Evolutionary conservation across 1,140 invertebrate genomes (phyloP).

Genomic region (Dryas iulia): DNA sequence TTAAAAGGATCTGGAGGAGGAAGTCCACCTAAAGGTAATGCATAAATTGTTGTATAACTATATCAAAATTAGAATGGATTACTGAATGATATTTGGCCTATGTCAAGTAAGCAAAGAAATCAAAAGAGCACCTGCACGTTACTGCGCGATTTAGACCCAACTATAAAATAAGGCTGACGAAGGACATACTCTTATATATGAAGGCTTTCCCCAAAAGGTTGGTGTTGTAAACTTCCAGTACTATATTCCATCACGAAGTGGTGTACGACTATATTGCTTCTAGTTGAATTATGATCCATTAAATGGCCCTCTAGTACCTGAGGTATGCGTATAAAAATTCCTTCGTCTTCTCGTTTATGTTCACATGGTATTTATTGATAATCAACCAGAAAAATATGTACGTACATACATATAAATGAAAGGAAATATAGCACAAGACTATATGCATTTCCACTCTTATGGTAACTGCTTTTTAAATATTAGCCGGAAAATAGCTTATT

Average conservation of each 20-base stretch:
- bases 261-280: constrained; percentile 50
- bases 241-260: constrained; percentile 53
- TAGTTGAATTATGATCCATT: constrained; percentile 54
- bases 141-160: constrained; percentile 31
- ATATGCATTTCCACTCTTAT: background rate
- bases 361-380: background rate
- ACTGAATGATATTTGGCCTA: background rate
- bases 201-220: constrained; percentile 47
- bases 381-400: background rate
- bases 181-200: constrained; percentile 50
- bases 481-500: background rate
- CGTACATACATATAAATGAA: background rate
- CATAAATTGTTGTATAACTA: too few relatives aligned
- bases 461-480: background rate
- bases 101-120: constrained; percentile 10
- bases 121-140: constrained; percentile 21
- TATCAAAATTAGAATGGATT: background rate
- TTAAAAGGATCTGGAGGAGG: too few relatives aligned
- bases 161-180: constrained; percentile 61
- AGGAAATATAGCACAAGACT: too few relatives aligned
- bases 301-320: constrained; percentile 39
- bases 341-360: background rate
- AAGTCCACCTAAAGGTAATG: too few relatives aligned
- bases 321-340: constrained; percentile 28
- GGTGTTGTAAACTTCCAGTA: constrained; percentile 49